Conservation (phyloP, 53 echinoderm and acorn worm genomes). For the Echinometra lucunter region DNA sequence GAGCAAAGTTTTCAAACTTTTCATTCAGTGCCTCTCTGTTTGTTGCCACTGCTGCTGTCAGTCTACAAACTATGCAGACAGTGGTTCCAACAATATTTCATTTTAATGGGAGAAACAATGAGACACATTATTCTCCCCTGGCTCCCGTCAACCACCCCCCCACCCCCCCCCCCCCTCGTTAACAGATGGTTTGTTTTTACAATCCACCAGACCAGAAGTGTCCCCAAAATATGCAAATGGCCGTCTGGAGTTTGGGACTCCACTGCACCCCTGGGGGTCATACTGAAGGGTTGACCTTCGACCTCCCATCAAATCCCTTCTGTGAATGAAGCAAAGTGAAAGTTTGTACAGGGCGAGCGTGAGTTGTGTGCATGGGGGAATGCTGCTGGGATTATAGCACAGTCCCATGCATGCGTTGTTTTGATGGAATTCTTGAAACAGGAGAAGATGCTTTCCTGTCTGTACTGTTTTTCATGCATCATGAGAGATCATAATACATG, state of each 20-base stretch:
- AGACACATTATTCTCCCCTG: conserved; percentile 51
- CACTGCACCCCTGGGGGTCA: conserved; percentile 67
- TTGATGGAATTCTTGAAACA: conserved; percentile 26
- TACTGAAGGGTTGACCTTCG: conserved; percentile 28
- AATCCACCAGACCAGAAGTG: conserved; percentile 54
- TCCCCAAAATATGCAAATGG: conserved; percentile 69
- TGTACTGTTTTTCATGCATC: neutral
- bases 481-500: neutral
- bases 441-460: conserved; percentile 23
- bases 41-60: neutral
- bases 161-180: neutral
- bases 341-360: neutral
- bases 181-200: conserved; percentile 70
- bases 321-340: conserved; percentile 18
- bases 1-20: neutral
- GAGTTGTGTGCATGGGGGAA: neutral
- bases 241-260: conserved; percentile 64
- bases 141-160: neutral
- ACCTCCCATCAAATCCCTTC: conserved; percentile 4
- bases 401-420: conserved; percentile 33
- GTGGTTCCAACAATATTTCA: conserved; percentile 57
- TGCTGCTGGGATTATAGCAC: neutral
- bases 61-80: neutral
- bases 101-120: conserved; percentile 55
- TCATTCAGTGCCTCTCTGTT: neutral